Conservation (phyloP, 2,113 vertebrate genomes). For the Albula goreensis region DNA sequence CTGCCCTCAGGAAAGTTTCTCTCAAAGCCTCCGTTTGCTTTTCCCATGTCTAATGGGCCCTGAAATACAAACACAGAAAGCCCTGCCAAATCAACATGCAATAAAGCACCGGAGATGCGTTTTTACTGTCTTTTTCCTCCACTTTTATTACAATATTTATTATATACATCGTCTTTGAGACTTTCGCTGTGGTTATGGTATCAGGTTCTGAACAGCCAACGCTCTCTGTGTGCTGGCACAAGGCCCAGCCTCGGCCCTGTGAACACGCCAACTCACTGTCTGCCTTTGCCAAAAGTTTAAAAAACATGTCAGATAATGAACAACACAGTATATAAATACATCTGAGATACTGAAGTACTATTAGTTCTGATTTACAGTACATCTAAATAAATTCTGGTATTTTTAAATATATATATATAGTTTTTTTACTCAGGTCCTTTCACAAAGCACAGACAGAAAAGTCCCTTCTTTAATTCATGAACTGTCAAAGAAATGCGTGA, state of each 20-base stretch:
- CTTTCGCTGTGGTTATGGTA: neutral
- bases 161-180: neutral
- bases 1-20: neutral
- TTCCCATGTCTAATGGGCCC: conserved; percentile 5
- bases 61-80: conserved; percentile 1
- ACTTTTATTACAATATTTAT: conserved; percentile 1
- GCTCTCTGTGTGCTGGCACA: neutral
- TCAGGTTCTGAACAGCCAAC: neutral
- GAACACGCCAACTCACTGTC: neutral
- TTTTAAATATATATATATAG: conserved; percentile 4
- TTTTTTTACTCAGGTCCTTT: neutral
- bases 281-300: neutral
- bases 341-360: neutral
- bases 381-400: conserved; percentile 1
- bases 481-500: neutral
- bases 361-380: neutral
- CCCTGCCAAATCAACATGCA: neutral
- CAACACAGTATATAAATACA: conserved; percentile 24
- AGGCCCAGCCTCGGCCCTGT: neutral
- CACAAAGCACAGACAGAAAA: neutral
- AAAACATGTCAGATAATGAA: conserved; percentile 6
- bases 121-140: neutral
- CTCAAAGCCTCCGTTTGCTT: neutral
- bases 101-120: neutral
- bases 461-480: neutral